Percentiles rank a stretch among this genome's conserved stretches.
phyloP scores from a whole-genome alignment of 1,140 invertebrate species.

The Cotesia glomerata region DNA sequence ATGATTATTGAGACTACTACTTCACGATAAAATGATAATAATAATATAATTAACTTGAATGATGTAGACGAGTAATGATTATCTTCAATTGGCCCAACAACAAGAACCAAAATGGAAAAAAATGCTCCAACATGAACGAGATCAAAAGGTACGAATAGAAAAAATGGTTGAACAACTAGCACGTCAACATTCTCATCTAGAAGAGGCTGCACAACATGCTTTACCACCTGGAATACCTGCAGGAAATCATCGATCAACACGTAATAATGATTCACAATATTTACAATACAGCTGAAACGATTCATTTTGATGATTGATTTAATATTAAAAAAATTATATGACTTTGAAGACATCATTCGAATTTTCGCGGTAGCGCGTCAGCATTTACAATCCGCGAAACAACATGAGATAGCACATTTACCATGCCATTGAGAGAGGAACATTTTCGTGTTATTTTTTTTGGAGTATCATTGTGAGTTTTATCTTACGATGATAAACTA shows the following conservation, averaged over 20 bases:
- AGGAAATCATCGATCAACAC: constrained; percentile 51
- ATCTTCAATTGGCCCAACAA: constrained; percentile 82
- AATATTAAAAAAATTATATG: background rate
- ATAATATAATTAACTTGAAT: too few relatives aligned
- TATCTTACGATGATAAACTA: too few relatives aligned
- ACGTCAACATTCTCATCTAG: constrained; percentile 92
- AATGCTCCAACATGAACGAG: constrained; percentile 91
- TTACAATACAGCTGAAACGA: background rate
- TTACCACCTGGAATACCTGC: constrained; percentile 57
- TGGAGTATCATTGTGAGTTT: too few relatives aligned
- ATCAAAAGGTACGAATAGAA: constrained; percentile 91
- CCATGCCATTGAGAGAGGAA: too few relatives aligned
- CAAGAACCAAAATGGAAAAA: constrained; percentile 91
- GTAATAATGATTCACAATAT: constrained; percentile 47
- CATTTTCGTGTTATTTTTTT: too few relatives aligned
- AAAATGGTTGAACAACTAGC: constrained; percentile 97
- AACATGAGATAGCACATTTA: too few relatives aligned
- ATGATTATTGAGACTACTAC: too few relatives aligned
- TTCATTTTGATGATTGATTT: background rate
- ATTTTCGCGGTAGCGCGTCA: too few relatives aligned
- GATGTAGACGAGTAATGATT: constrained; percentile 85
- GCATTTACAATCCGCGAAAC: too few relatives aligned
- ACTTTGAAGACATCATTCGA: background rate
- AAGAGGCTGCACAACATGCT: constrained; percentile 76
- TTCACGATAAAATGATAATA: too few relatives aligned